Evolutionary conservation across 1,140 invertebrate genomes (phyloP), one percentile per base, ranked within the genome.

Genomic region (Trissolcus basalis): DNA sequence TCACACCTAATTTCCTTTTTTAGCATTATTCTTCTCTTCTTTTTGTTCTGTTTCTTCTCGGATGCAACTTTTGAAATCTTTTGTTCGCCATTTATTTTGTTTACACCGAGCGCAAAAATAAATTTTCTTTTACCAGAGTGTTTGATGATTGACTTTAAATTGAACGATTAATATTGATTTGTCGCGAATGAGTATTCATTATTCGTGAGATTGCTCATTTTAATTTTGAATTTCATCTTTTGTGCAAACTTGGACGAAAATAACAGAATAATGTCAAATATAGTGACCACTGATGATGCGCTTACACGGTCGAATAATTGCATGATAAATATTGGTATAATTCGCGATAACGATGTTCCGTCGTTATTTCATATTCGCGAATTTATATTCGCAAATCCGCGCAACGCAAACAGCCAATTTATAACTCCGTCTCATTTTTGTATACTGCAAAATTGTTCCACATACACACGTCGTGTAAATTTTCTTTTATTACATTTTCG

Each of bases 261-360:
- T 69, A 69, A 73, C 69, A 45, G 32, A 73, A 72, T 73, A 70
- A 69, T 73, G 59, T 56, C 54, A 60, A 69, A 56, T 27, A 27
- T 36, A 45, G 44, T 64, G 68, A 67, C 64, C 68, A 53, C 69
- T 69, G 75, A 78, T 78, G 75, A 78, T 60, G 75, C 68, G 69
- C 54, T 78, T 73, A 78, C 64, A 72, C 69, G 69, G 54, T 13
- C 43, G 64, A 73, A 68, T 78, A 78, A 78, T 73, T 70, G 75
- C 64, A 69, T 55, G 69, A 64, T 78, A 69, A 78, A 69, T 73
- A 78, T 78, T 69, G 75, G 69, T 19, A 77, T 77, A 64, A 77
- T 69, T 77, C 68, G 45, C 47, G 63, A 54, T 72, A 72, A 77
- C 64, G 75, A 77, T 65, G 65, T 60, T 55, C n/a, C 68, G 51